These are phyloP conservation scores for Drosophila bocki DNA, from an alignment of 1,140 invertebrate genomes.

Conservation along the genomic window DNA sequence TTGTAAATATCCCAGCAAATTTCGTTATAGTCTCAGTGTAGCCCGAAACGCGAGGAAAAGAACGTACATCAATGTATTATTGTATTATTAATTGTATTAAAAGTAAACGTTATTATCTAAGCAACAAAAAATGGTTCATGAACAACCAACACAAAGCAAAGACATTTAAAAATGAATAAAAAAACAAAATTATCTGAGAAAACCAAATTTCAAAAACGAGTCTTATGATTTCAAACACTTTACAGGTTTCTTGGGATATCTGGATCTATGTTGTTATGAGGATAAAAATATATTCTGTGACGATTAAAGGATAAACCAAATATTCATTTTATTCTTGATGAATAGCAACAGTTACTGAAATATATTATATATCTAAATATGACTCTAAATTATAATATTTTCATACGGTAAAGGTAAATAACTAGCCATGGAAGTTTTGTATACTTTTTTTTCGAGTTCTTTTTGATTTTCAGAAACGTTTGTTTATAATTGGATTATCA, in stretches of 20 bases:
- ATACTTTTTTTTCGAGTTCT: no score
- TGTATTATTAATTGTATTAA: slow-evolving; percentile 81
- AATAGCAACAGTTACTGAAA: no score
- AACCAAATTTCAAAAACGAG: slow-evolving; percentile 10
- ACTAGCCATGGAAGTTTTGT: no score
- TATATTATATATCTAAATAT: no score
- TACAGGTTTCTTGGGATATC: not conserved
- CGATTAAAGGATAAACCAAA: not conserved
- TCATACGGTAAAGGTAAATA: no score
- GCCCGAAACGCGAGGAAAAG: slow-evolving; percentile 42
- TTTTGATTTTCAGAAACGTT: not conserved
- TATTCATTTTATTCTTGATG: not conserved
- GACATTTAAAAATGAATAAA: slow-evolving; percentile 67
- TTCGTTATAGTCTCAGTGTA: slow-evolving; percentile 62
- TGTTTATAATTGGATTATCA: slow-evolving; percentile 33
- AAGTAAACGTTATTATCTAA: slow-evolving; percentile 63
- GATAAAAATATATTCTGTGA: not conserved
- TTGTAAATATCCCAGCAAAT: slow-evolving; percentile 69
- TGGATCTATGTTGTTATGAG: not conserved
- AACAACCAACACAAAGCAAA: slow-evolving; percentile 66
- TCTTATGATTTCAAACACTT: slow-evolving; percentile 7
- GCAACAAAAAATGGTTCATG: slow-evolving; percentile 45
- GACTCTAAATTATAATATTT: no score
- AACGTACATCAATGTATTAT: slow-evolving; percentile 73
- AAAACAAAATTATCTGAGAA: slow-evolving; percentile 49